Base-by-base conservation (phyloP, 30 jellyfish, hydroid and myxozoan genomes). In the Pelagia noctiluca region DNA sequence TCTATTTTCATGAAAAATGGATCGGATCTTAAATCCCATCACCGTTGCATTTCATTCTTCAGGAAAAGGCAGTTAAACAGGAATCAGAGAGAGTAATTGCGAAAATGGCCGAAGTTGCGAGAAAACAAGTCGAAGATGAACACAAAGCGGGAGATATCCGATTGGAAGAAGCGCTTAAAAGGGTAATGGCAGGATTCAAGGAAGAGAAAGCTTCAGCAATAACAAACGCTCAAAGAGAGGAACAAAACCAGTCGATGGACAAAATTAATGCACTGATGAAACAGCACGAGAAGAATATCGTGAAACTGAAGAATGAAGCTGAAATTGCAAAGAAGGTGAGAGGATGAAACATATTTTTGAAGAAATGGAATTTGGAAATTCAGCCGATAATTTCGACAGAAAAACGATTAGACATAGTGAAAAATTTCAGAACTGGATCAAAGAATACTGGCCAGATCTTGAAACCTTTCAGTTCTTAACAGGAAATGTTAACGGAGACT, bases 121-220 rank as follows among this genome's bases (percentile, higher is more conserved):
- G 34, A 26, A 31, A 50, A 18, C 83, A 66, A 49, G 90, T 80
- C 0, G 90, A 80, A 37, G 76, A 80, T 47, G 90, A 80, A 31
- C 90, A 47, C 37, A 52, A 66, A 31, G 90, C 71, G 29, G 90
- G 90, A 0, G 90, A 80, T 32, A 46, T 37, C 30, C 30, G 84
- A 25, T 21, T 66, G 26, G 30, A 48, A 60, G 54, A 28, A 10
- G 82, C 78, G 0, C 71, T 80, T 18, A 19, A 47, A 42, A 80
- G 50, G 34, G 36, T 29, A 38, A 65, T 76, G 25, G 48, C n/a
- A 30, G 83, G 49, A 2, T 80, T 46, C 67, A 84, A 80, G 16
- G 18, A 13, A 18, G 90, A 80, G 34, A 80, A 80, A 53, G 72
- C 33, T 57, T 48, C 34, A 0, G 90, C 90, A 8, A 35, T 80